Base-by-base conservation (phyloP, 2,113 vertebrate species). In the Leucopsar rothschildi region DNA sequence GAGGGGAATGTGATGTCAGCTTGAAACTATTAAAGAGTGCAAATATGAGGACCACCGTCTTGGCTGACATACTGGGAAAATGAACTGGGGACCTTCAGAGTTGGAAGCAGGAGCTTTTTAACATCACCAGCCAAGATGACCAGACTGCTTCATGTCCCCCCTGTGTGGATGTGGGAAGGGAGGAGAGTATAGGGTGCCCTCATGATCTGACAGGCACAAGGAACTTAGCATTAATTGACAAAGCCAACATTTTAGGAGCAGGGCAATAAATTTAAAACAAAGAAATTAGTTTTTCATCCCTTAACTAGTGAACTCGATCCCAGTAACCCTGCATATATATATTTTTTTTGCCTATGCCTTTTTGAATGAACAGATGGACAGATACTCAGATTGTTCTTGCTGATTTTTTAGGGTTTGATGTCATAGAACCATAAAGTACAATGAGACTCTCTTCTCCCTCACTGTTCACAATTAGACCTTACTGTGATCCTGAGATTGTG, bases 41-140 rank as follows among this genome's bases (percentile, higher is more conserved):
- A 85, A 95, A 94, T 91, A 70, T 91, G 92, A 95, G 84, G 94
- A 92, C 93, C 94, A 95, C 95, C 9, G 45, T 97, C 95, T 95
- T 96, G 94, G 93, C 95, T 95, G 91, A 95, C 82, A 59, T 80
- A 85, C 57, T 95, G 96, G 94, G 95, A 96, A 97, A 96, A 96
- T 95, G 91, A 96, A 96, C 95, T 22, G 59, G 82, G 55, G 93
- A 95, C 91, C 87, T 95, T 96, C 55, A 82, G 87, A 86, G 29
- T 5, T 94, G 84, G 91, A 95, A 95, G 50, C 50, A 80, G 78
- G 33, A 80, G 63, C 21, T 90, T 68, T 91, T 72, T 33, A 82
- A 65, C 19, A 77, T 65, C 61, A 12, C 44, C 18, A 91, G 66
- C 93, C 75, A 90, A 87, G 63, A 90, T 87, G 66, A 80, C 56